Conservation (phyloP, 2,113 vertebrate genomes). For the Neogale vison region DNA sequence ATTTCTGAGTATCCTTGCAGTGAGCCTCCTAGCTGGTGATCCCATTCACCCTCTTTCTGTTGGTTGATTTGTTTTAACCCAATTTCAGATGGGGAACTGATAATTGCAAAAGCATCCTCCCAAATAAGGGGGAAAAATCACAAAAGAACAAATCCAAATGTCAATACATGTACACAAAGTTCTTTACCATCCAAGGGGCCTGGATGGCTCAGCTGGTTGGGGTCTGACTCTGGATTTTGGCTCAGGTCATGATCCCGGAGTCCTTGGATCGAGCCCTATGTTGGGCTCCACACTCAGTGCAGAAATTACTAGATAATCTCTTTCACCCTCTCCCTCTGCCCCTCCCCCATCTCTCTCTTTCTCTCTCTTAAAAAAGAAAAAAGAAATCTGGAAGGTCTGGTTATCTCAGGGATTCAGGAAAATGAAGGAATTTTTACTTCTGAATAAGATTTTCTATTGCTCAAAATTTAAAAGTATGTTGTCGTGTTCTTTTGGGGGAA, state of each 20-base stretch:
- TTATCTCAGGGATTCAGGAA: neutral
- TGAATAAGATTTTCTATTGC: neutral
- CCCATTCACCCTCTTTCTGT: neutral
- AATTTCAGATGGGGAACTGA: neutral
- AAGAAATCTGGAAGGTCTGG: neutral
- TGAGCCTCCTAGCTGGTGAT: neutral
- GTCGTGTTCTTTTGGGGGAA: neutral
- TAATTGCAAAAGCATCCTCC: neutral
- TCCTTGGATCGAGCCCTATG: neutral
- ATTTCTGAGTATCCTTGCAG: neutral
- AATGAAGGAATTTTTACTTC: neutral
- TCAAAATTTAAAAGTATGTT: neutral
- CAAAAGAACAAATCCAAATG: neutral
- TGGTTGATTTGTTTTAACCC: neutral
- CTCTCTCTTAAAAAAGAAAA: neutral
- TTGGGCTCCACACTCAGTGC: neutral
- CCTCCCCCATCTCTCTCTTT: neutral
- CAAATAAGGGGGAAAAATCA: neutral
- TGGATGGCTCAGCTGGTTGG: neutral
- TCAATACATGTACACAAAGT: neutral
- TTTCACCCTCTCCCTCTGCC: neutral
- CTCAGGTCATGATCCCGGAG: neutral
- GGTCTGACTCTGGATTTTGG: neutral
- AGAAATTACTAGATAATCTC: neutral
- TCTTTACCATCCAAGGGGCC: neutral